Base-by-base conservation (phyloP, 2,113 vertebrate species). In the Pygathrix nemaeus region DNA sequence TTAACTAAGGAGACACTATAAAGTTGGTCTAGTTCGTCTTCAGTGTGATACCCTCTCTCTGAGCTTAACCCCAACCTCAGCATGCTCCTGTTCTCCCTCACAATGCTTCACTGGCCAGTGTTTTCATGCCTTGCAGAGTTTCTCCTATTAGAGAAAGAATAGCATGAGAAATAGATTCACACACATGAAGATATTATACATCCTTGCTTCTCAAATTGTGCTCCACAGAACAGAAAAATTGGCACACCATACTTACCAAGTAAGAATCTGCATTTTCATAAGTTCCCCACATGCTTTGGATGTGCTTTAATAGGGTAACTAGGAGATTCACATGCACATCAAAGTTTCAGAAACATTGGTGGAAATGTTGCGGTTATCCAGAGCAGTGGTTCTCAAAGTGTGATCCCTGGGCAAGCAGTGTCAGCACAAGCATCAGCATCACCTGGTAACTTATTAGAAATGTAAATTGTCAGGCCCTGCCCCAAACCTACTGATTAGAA, bases 61-160 rank as follows among this genome's bases (percentile, higher is more conserved):
- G 57, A 96, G n/a, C n/a, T 88, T 93, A 90, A 78, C 27, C 20
- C 45, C 43, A 76, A 66, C 21, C 48, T 80, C 16, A 66, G 52
- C 52, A 86, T 68, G 43, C 2, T 30, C n/a, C 17, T 16, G 79
- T 79, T 78, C 6, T 87, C 64, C 40, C 18, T 83, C 55, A 68
- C 5, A 76, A 55, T 48, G 21, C 32, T 95, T 91, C 21, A 66
- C 48, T 35, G 6, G 6, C 2, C 14, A 82, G 16, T 18, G 55
- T 13, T 30, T 83, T 92, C 25, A 55, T 52, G 55, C 38, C 93
- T 93, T 85, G 40, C 2, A n/a, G 6, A 61, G 8, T 94, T 72
- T 95, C 61, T 92, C 68, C 68, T 43, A 40, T n/a, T 73, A 81
- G 93, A 20, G 20, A 93, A 79, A 95, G 20, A 87, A 64, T 66